Evolutionary conservation across 2,113 vertebrate genomes (phyloP), one percentile per base, ranked within the genome.

Genomic region (Drymodes brunneopygia): DNA sequence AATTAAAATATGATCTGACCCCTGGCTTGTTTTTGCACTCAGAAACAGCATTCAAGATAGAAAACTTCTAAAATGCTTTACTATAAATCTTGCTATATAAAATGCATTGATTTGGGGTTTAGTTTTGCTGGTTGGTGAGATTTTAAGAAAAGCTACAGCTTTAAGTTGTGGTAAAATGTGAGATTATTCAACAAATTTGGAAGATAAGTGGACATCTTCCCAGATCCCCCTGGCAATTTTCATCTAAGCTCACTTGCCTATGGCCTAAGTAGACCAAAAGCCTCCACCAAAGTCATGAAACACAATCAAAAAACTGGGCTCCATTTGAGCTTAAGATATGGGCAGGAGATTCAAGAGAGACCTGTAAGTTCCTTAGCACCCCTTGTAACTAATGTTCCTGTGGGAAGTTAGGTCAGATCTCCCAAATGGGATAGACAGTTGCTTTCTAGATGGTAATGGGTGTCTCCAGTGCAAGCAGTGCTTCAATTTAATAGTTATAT

Each of bases 281-380:
- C 5, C 35, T 86, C 29, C 66, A 42, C 8, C 27, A 28, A 67
- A 90, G 22, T 58, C 11, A 45, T 45, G 33, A 77, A 58, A 62
- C 5, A 24, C 23, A 23, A 6, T 3, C 24, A 31, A 53, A 56
- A 51, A 64, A 0, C 2, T 25, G 7, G 36, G 6, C 7, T 48
- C 31, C 22, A 31, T 88, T 61, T 66, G 28, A 75, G 18, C 7
- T 48, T 38, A 44, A 48, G 10, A 13, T 18, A 27, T 11, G 4
- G 4, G 6, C 21, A 12, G 53, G 16, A 50, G 9, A 78, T 88
- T 65, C 50, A 78, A 78, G 36, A 40, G 65, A 88, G 15, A 66
- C 13, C 8, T 65, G 24, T 25, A 81, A 13, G 10, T 57, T 57
- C 29, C 42, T 71, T 71, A 54, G 7, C 62, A 80, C 2, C 8